These are phyloP conservation scores for Chauna torquata DNA, from an alignment of 2,113 vertebrate genomes.

Conservation along the genomic window DNA sequence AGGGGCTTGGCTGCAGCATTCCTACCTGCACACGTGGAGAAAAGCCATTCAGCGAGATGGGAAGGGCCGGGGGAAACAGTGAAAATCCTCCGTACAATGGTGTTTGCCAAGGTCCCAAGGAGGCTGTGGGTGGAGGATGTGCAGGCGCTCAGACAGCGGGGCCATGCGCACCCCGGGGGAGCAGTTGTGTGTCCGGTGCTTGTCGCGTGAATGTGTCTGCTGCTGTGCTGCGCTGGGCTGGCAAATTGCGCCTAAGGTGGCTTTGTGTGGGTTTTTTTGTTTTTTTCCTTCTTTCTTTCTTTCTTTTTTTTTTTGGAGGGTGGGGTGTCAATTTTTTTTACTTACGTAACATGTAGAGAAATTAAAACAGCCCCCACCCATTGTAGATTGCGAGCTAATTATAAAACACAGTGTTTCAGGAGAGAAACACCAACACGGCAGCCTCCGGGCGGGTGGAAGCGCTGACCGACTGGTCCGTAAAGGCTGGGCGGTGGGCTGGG, in stretches of 20 bases:
- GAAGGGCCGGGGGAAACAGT: rapidly evolving
- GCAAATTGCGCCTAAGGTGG: not conserved
- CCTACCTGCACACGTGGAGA: not conserved
- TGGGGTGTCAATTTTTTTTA: not conserved
- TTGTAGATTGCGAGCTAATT: not conserved
- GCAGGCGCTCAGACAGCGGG: rapidly evolving
- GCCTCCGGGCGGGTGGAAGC: not conserved
- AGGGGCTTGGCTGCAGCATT: not conserved
- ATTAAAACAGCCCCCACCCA: not conserved
- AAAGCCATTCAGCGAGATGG: not conserved
- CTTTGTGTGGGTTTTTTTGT: not conserved
- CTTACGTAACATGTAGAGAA: not conserved
- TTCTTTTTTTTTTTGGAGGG: not conserved
- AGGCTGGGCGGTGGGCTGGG: not conserved
- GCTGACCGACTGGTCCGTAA: rapidly evolving
- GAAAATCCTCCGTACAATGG: not conserved
- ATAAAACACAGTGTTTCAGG: not conserved
- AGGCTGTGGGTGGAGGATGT: not conserved
- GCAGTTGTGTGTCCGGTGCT: rapidly evolving
- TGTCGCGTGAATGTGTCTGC: rapidly evolving
- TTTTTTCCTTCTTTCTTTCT: too few species aligned
- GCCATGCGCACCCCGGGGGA: not conserved
- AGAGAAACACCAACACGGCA: not conserved
- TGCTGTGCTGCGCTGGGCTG: not conserved
- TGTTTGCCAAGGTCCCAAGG: not conserved